Percentiles rank a stretch among this genome's conserved stretches.
Conservation (phyloP, 2,888 invertebrate species). For the Lacanobia oleracea region DNA sequence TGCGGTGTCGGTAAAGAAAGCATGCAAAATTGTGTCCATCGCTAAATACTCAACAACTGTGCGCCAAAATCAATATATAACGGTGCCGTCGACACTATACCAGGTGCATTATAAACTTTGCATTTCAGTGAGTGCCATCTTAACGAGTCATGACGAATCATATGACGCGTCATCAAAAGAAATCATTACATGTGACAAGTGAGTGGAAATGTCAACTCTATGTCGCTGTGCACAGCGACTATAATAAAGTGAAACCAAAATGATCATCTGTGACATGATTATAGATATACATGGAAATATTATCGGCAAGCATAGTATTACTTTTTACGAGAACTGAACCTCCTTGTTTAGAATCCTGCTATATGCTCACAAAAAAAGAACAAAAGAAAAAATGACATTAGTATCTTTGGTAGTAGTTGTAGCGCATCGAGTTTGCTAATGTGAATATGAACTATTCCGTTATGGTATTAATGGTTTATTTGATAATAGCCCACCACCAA, state of each 20-base stretch:
- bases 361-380: constrained; percentile 88
- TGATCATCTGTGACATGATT: constrained; percentile 81
- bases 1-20: constrained; percentile 89
- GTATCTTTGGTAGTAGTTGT: constrained; percentile 80
- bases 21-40: constrained; percentile 91
- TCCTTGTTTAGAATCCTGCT: constrained; percentile 90
- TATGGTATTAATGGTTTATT: constrained; percentile 68
- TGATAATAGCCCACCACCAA: constrained; percentile 77
- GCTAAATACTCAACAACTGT: constrained; percentile 91
- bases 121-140: constrained; percentile 91
- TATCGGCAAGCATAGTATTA: constrained; percentile 88
- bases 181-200: constrained; percentile 94
- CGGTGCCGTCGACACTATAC: constrained; percentile 90
- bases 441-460: constrained; percentile 70
- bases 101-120: constrained; percentile 89
- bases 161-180: constrained; percentile 79
- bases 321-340: constrained; percentile 88
- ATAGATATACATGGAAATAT: constrained; percentile 81
- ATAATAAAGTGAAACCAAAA: constrained; percentile 79
- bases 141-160: constrained; percentile 79
- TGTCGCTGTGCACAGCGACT: constrained; percentile 76
- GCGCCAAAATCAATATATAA: constrained; percentile 90
- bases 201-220: constrained; percentile 89
- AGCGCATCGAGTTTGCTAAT: constrained; percentile 72
- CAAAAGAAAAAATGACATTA: constrained; percentile 89